Evolutionary conservation across 2,113 vertebrate genomes (phyloP).

Genomic region (Osmerus eperlanus): DNA sequence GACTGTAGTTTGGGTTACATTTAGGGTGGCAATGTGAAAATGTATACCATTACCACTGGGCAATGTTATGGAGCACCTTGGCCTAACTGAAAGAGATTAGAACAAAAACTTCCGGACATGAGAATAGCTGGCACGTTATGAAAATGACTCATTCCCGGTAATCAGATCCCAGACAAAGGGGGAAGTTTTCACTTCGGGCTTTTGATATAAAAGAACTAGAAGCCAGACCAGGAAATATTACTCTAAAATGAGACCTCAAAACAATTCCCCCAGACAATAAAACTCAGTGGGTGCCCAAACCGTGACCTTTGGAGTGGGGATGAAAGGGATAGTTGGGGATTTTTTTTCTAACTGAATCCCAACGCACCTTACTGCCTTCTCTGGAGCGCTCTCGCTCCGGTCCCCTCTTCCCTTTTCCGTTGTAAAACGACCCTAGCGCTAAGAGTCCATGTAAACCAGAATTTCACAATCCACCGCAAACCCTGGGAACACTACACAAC

Average conservation of each 20-base stretch:
- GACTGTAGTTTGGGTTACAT: slow-evolving; percentile 50
- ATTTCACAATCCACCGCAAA: slow-evolving; percentile 54
- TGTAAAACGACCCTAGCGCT: slow-evolving; percentile 52
- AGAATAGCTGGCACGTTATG: slow-evolving; percentile 43
- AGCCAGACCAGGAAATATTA: slow-evolving; percentile 44
- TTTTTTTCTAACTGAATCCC: slow-evolving; percentile 25
- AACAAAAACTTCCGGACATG: slow-evolving; percentile 61
- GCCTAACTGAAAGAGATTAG: slow-evolving; percentile 44
- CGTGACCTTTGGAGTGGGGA: slow-evolving; percentile 45
- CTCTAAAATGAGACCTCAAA: slow-evolving; percentile 51
- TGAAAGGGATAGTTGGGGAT: slow-evolving; percentile 26
- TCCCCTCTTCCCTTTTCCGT: slow-evolving; percentile 35
- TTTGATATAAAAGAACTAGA: slow-evolving; percentile 52
- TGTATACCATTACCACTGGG: slow-evolving; percentile 51
- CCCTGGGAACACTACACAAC: slow-evolving; percentile 43
- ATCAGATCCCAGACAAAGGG: slow-evolving; percentile 56
- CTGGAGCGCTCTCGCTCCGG: slow-evolving; percentile 21
- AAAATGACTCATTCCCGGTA: slow-evolving; percentile 57
- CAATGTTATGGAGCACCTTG: slow-evolving; percentile 50
- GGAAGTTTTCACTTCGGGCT: slow-evolving; percentile 59
- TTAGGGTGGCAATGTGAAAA: slow-evolving; percentile 59
- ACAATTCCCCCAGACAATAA: slow-evolving; percentile 55
- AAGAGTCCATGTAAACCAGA: slow-evolving; percentile 38
- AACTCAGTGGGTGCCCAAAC: slow-evolving; percentile 50
- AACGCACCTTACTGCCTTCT: slow-evolving; percentile 40